A percentile compares a stretch with the other conserved stretches of the same genome.
Evolutionary conservation across 2,113 vertebrate genomes (phyloP).

Genomic region (Podocnemis expansa): DNA sequence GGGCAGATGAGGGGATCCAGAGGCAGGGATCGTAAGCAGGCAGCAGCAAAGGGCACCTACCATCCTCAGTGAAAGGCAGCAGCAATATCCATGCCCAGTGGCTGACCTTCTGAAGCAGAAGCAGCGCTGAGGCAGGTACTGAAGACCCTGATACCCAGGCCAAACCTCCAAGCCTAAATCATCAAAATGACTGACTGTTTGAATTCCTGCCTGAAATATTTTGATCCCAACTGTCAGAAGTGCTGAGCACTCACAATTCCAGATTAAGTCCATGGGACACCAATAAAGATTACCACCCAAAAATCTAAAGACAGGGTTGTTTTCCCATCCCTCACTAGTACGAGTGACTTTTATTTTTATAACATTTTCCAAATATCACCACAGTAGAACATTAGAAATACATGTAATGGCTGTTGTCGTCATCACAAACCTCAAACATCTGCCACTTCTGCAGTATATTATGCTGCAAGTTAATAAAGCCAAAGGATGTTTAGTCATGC

Average conservation of each 20-base stretch:
- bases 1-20: neutral
- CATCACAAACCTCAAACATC: neutral
- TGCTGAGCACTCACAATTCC: rapidly evolving
- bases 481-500: neutral
- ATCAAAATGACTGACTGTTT: neutral
- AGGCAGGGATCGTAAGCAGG: rapidly evolving
- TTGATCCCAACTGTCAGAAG: neutral
- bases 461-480: neutral
- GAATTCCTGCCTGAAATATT: neutral
- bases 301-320: neutral
- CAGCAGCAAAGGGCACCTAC: neutral
- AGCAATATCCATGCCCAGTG: neutral
- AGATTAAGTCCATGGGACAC: neutral
- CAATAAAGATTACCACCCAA: neutral
- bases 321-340: neutral
- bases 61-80: neutral
- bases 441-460: neutral
- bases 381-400: neutral
- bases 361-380: neutral
- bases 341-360: neutral
- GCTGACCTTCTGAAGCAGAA: rapidly evolving
- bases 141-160: neutral
- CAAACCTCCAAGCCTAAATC: rapidly evolving
- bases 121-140: neutral
- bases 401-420: neutral